Evolutionary conservation across 2,113 vertebrate species (phyloP), one percentile per base, ranked within the genome.

Genomic region (Lampris megalopsis): DNA sequence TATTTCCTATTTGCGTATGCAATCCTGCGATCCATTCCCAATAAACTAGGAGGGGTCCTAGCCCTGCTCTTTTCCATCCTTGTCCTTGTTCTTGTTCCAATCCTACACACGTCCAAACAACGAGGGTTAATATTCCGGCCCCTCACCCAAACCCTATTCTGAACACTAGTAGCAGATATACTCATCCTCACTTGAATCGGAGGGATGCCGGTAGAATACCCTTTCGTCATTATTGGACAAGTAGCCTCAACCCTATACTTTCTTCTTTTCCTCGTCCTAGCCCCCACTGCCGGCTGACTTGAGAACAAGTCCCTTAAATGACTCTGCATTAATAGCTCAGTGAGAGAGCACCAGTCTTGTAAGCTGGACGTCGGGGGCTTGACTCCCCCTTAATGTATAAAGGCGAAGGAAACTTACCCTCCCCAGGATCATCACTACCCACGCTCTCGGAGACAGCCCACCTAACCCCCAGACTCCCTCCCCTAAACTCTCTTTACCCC

Each of bases 61-160:
- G 67, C 67, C 6, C 63, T 69, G 24, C 9, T 82, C 0, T 50
- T 73, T 42, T 88, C 68, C 0, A 65, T 1, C 1, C 24, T 69
- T 0, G 1, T 84, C 6, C 48, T 68, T 1, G n/a, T 78, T 45
- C 0, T 83, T 5, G 63, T 74, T 0, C 47, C 45, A 24, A 0
- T n/a, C 2, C 24, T 80, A 3, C 75, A 72, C 1, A 66, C 60
- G 6, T 59, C 50, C 1, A 79, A 91, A 72, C 54, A 90, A n/a
- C 9, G 63, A 61, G 38, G 24, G 48, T 5, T 45, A 5, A 56
- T 41, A 41, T 80, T 80, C 43, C 50, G 81, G 1, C 2, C 66
- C 0, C 5, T 80, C 0, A 56, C 48, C n/a, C 42, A 85, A 82
- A 53, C 10, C 1, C 4, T 82, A 35, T 86, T 87, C 5, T 80